Base-by-base conservation (phyloP, 2,113 vertebrate genomes). In the Dendrocopos noguchii region DNA sequence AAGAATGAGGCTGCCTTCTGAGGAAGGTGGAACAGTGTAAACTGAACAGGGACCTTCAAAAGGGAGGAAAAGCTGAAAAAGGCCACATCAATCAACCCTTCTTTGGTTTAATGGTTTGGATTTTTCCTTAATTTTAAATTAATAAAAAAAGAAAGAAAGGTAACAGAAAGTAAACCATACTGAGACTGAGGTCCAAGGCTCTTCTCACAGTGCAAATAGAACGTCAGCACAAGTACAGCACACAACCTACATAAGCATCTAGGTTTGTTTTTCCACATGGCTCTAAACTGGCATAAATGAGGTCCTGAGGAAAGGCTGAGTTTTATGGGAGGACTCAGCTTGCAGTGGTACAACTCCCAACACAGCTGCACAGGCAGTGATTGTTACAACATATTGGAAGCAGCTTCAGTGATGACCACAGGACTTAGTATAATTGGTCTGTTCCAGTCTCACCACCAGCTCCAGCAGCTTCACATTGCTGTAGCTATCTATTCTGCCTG, bases 241-340 rank as follows among this genome's bases (percentile, higher is more conserved):
- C 11, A 34, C 42, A 33, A 77, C 6, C 15, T 56, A 29, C 9
- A 27, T 21, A 77, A 80, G 20, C 17, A 70, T 90, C 78, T 65
- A 55, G 36, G 42, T 16, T 28, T 2, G 1, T 13, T 78, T 78
- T 86, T 34, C 34, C 50, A 57, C 15, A 8, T 10, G 7, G 10
- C 21, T 61, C 5, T 50, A 73, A 84, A n/a, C 5, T 6, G 61
- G 22, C 31, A 66, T 18, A 91, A 25, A 52, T 6, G 3, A 15
- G 20, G 2, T 74, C 36, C 33, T 27, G 29, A 4, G n/a, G 21
- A 7, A 66, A 29, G 4, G 2, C 0, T 59, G 60, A 10, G 12
- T 36, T 89, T 86, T 70, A 47, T 24, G 31, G 65, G 27, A 88
- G 31, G 25, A 20, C 21, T 56, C 3, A 1, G 15, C 34, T 84